phyloP scores from a whole-genome alignment of 2,888 invertebrate species.

The Brenthis daphne region DNA sequence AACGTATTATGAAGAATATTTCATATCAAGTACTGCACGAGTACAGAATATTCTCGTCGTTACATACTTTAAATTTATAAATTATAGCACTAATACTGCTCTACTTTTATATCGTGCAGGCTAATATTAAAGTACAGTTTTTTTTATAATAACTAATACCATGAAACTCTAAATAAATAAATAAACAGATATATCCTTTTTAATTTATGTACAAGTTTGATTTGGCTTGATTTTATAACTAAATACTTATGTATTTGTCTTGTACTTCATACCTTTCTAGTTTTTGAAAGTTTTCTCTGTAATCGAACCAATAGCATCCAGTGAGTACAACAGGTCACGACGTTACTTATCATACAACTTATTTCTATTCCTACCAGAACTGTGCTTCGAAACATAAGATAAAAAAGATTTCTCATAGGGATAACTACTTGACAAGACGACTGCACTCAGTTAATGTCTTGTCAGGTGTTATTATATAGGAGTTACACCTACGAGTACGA shows the following conservation, averaged over 20 bases:
- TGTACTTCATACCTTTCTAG: no score
- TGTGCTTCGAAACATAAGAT: not conserved
- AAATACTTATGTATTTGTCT: no score
- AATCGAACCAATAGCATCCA: no score
- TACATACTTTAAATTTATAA: not conserved
- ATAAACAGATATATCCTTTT: no score
- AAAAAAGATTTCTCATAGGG: conserved; percentile 1
- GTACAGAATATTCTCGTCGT: not conserved
- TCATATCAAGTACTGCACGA: not conserved
- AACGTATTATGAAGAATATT: conserved; percentile 7
- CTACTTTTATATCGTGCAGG: not conserved
- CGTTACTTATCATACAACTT: not conserved
- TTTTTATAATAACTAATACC: no score
- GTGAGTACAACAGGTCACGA: not conserved
- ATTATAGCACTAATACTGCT: not conserved
- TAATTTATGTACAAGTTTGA: no score
- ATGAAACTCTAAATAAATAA: no score
- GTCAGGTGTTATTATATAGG: no score
- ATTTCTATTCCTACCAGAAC: conserved; percentile 5
- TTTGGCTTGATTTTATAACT: no score
- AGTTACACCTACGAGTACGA: not conserved
- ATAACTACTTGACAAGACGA: conserved; percentile 12
- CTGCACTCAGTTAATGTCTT: not conserved
- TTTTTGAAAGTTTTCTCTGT: no score
- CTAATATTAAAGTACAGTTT: no score